A percentile compares a stretch with the other conserved stretches of the same genome.
Evolutionary conservation across 2,113 vertebrate genomes (phyloP).

Genomic region (Zosterops lateralis): DNA sequence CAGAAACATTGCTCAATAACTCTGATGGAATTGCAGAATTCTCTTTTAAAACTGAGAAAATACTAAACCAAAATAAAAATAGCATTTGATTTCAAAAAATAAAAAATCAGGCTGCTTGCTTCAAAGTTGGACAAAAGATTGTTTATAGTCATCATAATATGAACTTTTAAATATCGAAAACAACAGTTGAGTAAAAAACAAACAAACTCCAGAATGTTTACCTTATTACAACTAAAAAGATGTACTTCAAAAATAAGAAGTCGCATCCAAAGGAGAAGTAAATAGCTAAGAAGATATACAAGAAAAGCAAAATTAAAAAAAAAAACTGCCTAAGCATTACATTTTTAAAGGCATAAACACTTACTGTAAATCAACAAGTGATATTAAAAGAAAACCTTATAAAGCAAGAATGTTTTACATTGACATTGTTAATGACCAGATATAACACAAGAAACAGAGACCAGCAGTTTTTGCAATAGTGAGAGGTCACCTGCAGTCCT

Average conservation of each 20-base stretch:
- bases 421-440: not conserved
- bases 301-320: not conserved
- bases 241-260: not conserved
- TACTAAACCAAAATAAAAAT: not conserved
- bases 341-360: not conserved
- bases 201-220: not conserved
- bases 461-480: not conserved
- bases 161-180: not conserved
- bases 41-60: not conserved
- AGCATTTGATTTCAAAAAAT: not conserved
- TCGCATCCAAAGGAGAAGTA: not conserved
- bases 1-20: not conserved
- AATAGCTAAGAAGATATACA: not conserved
- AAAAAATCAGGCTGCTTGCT: not conserved
- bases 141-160: not conserved
- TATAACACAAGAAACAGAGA: not conserved
- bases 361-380: not conserved
- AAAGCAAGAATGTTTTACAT: not conserved
- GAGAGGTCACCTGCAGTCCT: not conserved
- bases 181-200: not conserved
- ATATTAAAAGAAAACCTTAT: not conserved
- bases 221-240: not conserved
- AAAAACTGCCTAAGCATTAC: not conserved
- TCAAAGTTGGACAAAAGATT: not conserved
- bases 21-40: not conserved